Conservation (phyloP, 64 coral and sea anemone genomes). For the Trachythela sp. region DNA sequence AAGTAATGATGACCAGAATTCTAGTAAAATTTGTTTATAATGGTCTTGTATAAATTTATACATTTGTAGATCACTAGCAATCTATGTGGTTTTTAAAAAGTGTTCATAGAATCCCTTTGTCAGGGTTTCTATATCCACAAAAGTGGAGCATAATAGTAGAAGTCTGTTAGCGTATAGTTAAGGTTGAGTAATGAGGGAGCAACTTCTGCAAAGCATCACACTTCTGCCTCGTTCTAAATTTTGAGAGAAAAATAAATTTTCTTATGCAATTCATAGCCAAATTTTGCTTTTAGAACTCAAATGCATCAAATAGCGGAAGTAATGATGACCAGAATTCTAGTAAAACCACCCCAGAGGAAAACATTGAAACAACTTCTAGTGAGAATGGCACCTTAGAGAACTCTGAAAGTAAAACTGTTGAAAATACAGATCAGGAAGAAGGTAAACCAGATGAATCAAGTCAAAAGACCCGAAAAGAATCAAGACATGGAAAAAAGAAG, state of each 20-base stretch:
- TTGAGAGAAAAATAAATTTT: background rate
- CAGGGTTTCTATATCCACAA: too few relatives aligned
- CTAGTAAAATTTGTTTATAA: too few relatives aligned
- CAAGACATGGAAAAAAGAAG: slow-evolving; percentile 8
- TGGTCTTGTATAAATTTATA: too few relatives aligned
- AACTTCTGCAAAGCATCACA: too few relatives aligned
- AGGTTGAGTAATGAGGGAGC: too few relatives aligned
- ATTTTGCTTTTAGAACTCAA: background rate
- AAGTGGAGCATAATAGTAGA: too few relatives aligned
- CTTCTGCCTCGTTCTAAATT: too few relatives aligned
- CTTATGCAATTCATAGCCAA: background rate
- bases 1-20: background rate
- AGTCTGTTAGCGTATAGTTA: too few relatives aligned
- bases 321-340: slow-evolving; percentile 2
- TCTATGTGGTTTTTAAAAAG: too few relatives aligned
- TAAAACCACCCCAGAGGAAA: background rate
- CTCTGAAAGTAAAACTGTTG: background rate
- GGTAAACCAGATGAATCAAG: background rate
- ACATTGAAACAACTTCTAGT: background rate
- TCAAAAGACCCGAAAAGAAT: background rate
- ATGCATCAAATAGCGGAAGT: background rate
- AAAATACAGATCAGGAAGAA: slow-evolving; percentile 27
- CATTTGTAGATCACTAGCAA: too few relatives aligned
- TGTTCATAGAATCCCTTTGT: too few relatives aligned
- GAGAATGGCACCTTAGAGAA: background rate